phyloP scores from a whole-genome alignment of 2,113 vertebrate species.

The Phodopus roborovskii region DNA sequence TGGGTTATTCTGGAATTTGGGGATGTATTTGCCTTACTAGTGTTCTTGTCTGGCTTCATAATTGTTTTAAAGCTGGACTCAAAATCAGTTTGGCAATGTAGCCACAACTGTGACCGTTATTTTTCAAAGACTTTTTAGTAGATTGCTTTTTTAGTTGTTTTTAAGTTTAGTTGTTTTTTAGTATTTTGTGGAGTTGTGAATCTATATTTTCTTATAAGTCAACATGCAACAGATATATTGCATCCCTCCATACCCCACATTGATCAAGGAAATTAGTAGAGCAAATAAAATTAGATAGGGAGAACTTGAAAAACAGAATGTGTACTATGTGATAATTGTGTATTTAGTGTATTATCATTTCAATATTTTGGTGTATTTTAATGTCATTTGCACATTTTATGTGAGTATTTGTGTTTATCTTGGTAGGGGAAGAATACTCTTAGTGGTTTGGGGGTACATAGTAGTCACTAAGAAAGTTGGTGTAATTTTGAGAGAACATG shows the following conservation, averaged over 20 bases:
- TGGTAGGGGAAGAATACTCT: no score
- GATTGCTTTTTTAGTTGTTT: background rate
- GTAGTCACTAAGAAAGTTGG: background rate
- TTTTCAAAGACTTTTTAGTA: background rate
- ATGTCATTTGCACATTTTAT: background rate
- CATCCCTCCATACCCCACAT: accelerated
- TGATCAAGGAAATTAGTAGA: background rate
- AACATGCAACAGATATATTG: background rate
- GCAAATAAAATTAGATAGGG: background rate
- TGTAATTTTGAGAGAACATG: background rate
- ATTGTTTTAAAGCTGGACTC: background rate
- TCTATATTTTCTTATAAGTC: background rate
- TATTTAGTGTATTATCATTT: background rate
- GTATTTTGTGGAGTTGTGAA: background rate
- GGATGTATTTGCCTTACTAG: background rate
- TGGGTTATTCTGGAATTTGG: background rate
- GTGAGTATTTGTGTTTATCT: background rate
- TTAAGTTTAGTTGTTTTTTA: background rate
- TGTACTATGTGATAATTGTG: background rate
- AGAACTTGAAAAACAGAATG: background rate
- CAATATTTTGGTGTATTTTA: background rate
- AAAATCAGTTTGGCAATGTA: background rate
- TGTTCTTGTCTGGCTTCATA: background rate
- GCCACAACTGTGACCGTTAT: background rate
- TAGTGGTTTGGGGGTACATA: accelerated